phyloP scores from a whole-genome alignment of 1,140 invertebrate species.

The Monochamus saltuarius region DNA sequence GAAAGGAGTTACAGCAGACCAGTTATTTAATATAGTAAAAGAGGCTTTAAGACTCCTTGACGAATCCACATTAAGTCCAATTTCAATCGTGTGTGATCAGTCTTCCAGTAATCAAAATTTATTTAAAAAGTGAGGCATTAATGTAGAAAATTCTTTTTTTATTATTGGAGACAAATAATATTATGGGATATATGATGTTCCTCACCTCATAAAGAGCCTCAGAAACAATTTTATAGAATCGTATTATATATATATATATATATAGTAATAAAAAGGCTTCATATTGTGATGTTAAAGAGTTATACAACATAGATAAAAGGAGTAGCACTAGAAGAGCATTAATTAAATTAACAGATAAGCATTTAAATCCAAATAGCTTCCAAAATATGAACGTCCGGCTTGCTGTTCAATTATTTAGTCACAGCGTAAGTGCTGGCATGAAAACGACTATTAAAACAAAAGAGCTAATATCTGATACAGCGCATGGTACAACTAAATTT shows the following conservation, averaged over 20 bases:
- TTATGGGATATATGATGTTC: constrained; percentile 2
- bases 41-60: too few species aligned
- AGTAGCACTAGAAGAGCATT: constrained; percentile 27
- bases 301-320: constrained; percentile 18
- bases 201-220: not conserved
- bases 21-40: too few species aligned
- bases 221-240: not conserved
- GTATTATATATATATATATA: not conserved
- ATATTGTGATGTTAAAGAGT: not conserved
- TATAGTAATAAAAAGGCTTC: not conserved
- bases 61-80: too few species aligned
- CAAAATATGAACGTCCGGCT: constrained; percentile 44
- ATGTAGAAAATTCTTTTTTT: too few species aligned
- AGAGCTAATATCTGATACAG: constrained; percentile 26
- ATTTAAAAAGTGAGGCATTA: too few species aligned
- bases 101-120: too few species aligned
- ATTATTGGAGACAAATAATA: too few species aligned
- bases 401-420: constrained; percentile 40
- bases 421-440: constrained; percentile 32
- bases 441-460: constrained; percentile 30
- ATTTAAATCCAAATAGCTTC: constrained; percentile 41
- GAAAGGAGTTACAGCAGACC: too few species aligned
- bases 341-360: constrained; percentile 35
- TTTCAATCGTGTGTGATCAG: too few species aligned
- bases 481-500: constrained; percentile 30